These are phyloP conservation scores for Sander lucioperca DNA, from an alignment of 2,113 vertebrate genomes.

Conservation along the genomic window DNA sequence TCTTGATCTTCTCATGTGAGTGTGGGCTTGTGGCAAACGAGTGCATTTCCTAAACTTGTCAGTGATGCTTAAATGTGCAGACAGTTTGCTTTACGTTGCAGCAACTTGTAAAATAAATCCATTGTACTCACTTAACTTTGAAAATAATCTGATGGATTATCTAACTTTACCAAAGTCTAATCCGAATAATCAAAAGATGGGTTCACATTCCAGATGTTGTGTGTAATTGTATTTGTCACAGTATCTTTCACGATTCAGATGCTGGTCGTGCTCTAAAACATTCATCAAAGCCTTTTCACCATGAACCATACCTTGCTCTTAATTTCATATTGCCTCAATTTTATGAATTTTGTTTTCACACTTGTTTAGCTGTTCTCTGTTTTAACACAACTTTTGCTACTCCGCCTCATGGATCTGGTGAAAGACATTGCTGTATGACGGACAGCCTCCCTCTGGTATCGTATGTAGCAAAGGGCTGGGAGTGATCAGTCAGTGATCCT, in stretches of 20 bases:
- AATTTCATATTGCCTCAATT: constrained; percentile 40
- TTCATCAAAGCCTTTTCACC: constrained; percentile 77
- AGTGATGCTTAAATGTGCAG: neutral
- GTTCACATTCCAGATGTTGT: constrained; percentile 83
- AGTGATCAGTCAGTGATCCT: constrained; percentile 72
- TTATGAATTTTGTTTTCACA: neutral
- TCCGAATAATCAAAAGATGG: constrained; percentile 74
- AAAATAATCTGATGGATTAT: neutral
- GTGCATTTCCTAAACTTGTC: neutral
- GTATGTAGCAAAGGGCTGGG: constrained; percentile 82
- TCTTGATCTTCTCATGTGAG: neutral
- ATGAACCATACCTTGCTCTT: constrained; percentile 52
- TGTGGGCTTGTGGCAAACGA: neutral
- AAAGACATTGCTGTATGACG: constrained; percentile 80
- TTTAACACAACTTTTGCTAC: constrained; percentile 15
- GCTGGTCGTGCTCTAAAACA: constrained; percentile 31
- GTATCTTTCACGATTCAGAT: neutral
- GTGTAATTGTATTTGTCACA: neutral
- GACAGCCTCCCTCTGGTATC: constrained; percentile 75
- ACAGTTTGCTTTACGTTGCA: constrained; percentile 7
- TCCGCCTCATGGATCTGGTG: constrained; percentile 65
- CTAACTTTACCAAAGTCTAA: constrained; percentile 20
- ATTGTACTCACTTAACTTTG: neutral
- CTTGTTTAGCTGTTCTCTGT: constrained; percentile 11
- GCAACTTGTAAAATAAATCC: neutral